These are phyloP conservation scores for Neogobius melanostomus DNA, from an alignment of 2,113 vertebrate genomes.

Conservation along the genomic window DNA sequence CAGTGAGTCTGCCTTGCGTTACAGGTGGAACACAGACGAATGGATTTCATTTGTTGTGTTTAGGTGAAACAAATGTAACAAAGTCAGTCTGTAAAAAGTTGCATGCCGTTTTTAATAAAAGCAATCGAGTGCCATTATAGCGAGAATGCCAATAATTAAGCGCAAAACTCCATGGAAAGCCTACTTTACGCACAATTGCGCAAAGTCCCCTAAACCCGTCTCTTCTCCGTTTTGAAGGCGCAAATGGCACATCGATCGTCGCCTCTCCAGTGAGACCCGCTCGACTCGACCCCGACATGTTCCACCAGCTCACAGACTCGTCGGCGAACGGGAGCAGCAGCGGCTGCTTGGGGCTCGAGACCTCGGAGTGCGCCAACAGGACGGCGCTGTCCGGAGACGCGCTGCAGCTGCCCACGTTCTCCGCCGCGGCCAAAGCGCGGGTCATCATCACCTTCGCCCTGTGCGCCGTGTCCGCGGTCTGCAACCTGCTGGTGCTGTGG, in stretches of 20 bases:
- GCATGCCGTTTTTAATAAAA: no score
- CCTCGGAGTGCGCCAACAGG: background rate
- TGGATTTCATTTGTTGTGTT: background rate
- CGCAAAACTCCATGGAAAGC: no score
- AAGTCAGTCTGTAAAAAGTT: no score
- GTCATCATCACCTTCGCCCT: conserved; percentile 1
- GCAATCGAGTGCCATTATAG: no score
- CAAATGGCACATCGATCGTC: background rate
- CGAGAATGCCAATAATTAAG: background rate
- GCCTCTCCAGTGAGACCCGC: background rate
- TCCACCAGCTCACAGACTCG: background rate
- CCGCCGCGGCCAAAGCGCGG: background rate
- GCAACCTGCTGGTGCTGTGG: conserved; percentile 1
- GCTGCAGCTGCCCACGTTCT: conserved; percentile 1
- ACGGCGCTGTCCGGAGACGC: background rate
- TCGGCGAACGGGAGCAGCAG: background rate
- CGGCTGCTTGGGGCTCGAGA: background rate
- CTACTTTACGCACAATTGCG: background rate
- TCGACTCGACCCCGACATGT: background rate
- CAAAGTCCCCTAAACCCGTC: background rate
- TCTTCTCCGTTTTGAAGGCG: background rate
- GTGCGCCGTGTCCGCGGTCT: background rate
- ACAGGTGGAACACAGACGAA: no score
- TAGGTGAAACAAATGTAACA: no score
- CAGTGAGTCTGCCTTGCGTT: no score